Percentiles rank a stretch among this genome's conserved stretches.
These are phyloP conservation scores for Phthorimaea operculella DNA, from an alignment of 1,140 invertebrate genomes.

Conservation along the genomic window DNA sequence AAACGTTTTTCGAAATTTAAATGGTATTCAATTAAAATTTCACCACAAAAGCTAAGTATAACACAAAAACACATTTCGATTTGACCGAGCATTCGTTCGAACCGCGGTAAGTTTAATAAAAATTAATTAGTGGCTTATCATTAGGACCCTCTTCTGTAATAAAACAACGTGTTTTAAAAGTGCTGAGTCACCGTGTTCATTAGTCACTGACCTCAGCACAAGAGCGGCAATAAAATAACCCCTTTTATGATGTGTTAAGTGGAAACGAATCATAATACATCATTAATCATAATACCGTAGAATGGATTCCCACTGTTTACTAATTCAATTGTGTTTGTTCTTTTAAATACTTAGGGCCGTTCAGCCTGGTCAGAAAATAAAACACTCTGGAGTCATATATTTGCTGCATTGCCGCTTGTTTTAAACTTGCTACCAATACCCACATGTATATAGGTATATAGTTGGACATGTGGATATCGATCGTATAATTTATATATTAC, in stretches of 20 bases:
- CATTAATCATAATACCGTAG: conserved; percentile 62
- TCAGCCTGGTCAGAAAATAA: no score
- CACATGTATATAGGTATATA: no score
- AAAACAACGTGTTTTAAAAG: conserved; percentile 42
- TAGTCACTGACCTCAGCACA: conserved; percentile 55
- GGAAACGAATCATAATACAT: conserved; percentile 61
- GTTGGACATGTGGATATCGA: no score
- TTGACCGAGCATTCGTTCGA: no score
- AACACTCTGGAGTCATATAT: no score
- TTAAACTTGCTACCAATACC: no score
- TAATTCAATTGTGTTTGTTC: conserved; percentile 27
- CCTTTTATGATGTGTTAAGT: conserved; percentile 64
- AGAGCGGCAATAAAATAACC: conserved; percentile 59
- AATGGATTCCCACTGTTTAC: conserved; percentile 40
- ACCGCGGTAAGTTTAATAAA: background rate
- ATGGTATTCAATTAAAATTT: no score
- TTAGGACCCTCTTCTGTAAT: conserved; percentile 22
- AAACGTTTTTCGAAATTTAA: no score
- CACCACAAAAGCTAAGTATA: no score
- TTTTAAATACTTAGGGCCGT: background rate
- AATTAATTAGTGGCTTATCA: conserved; percentile 8
- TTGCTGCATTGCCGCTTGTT: no score
- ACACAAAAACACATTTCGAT: no score
- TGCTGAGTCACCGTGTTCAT: conserved; percentile 51
- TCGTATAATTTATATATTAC: no score